phyloP scores from a whole-genome alignment of 2,113 vertebrate species.

The Crotalus tigris region DNA sequence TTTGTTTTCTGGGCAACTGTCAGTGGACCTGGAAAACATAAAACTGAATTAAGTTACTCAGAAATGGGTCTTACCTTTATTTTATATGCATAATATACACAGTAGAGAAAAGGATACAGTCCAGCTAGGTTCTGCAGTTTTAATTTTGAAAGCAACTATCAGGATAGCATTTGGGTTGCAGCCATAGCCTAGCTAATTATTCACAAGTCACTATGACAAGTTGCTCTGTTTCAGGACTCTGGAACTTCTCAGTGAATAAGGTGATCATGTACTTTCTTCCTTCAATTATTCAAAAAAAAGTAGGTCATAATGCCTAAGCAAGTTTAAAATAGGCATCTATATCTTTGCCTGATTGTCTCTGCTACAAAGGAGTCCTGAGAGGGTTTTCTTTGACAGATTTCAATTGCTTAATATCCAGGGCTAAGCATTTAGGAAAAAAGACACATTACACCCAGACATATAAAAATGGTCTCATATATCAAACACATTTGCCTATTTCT shows the following conservation, averaged over 20 bases:
- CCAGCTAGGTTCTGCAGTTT: not conserved
- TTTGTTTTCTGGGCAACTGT: not conserved
- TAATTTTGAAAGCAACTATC: slow-evolving; percentile 11
- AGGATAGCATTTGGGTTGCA: not conserved
- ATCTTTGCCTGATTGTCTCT: slow-evolving; percentile 22
- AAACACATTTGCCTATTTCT: not conserved
- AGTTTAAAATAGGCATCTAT: slow-evolving; percentile 32
- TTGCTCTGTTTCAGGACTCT: not conserved
- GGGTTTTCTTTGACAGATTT: slow-evolving; percentile 19
- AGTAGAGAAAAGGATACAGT: not conserved
- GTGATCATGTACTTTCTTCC: not conserved
- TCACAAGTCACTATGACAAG: not conserved
- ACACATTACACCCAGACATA: not conserved
- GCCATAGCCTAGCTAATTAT: slow-evolving; percentile 2
- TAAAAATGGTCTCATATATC: not conserved
- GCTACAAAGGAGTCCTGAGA: not conserved
- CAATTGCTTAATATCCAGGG: not conserved
- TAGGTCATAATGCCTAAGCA: slow-evolving; percentile 24
- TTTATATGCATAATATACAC: not conserved
- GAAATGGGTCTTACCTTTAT: not conserved
- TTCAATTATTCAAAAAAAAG: slow-evolving; percentile 33
- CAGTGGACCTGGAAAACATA: not conserved
- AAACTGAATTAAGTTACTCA: slow-evolving; percentile 7
- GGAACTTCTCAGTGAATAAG: not conserved
- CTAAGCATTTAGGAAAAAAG: slow-evolving; percentile 18